Conservation (phyloP, 2,797 vertebrate species). For the Ctenochaetus hawaiiensis region DNA sequence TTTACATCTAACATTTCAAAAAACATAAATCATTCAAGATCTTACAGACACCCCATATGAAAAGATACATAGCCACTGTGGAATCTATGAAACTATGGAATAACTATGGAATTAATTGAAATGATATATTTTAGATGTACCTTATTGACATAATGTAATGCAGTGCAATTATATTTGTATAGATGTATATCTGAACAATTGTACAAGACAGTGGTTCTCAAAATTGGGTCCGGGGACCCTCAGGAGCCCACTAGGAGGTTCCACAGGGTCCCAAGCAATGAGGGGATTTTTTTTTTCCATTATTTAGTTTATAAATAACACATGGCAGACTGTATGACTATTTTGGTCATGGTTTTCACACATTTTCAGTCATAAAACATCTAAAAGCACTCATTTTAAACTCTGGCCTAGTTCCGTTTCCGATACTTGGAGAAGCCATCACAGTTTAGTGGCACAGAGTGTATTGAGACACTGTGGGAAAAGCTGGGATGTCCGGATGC, state of each 20-base stretch:
- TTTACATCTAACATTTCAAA: background rate
- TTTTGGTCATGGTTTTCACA: too few relatives aligned
- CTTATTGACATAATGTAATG: background rate
- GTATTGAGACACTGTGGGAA: slow-evolving; percentile 85
- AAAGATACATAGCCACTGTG: background rate
- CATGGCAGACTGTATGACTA: too few relatives aligned
- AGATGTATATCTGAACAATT: background rate
- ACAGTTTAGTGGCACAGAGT: slow-evolving; percentile 84
- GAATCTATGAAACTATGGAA: background rate
- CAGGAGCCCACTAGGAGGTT: too few relatives aligned
- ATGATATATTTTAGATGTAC: background rate
- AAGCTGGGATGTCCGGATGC: slow-evolving; percentile 78
- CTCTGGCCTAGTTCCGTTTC: slow-evolving; percentile 84
- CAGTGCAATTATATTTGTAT: background rate
- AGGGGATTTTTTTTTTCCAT: too few relatives aligned
- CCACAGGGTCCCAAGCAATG: too few relatives aligned
- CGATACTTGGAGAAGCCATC: slow-evolving; percentile 85
- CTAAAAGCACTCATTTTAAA: background rate
- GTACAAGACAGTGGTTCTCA: background rate
- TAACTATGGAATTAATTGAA: background rate
- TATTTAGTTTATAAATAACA: too few relatives aligned
- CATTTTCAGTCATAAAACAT: too few relatives aligned
- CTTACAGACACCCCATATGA: background rate
- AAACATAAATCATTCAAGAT: background rate
- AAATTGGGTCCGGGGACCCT: too few relatives aligned